Base-by-base conservation (phyloP, 2,888 invertebrate species). In the Epinotia nisella region DNA sequence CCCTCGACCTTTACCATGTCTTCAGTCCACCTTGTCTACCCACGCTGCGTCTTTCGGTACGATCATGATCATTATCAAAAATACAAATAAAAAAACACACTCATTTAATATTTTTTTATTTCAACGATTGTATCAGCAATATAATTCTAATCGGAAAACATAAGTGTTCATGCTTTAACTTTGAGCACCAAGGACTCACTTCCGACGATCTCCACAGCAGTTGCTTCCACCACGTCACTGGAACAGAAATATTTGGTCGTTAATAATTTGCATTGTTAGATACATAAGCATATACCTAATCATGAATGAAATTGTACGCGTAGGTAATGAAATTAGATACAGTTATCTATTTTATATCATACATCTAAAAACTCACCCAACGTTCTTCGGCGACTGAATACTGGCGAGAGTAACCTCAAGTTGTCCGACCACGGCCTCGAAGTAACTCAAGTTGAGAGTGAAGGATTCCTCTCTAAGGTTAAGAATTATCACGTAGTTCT, bases 391-490 rank as follows among this genome's bases (percentile, higher is more conserved):
- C 0, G 95, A 95, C 55, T 91, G 86, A 1, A 94, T 82, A 75
- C 94, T 94, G 13, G 91, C 85, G 10, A 94, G 85, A 29, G 94
- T 87, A 3, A 95, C 92, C 67, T 90, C 85, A 24, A 95, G 79
- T 62, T 88, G 79, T 1, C 88, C 85, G 3, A 84, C 81, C 1
- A 94, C 88, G 67, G 94, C 90, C 70, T 93, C 92, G 55, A 95
- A 94, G 74, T 91, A 90, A 9, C 87, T 90, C 62, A 96, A 85
- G 86, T 95, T 93, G 24, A 96, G 88, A 3, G 84, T 85, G 81
- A 95, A 92, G 0, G 88, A 78, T 21, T 85, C 77, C 15, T 90
- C 81, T 60, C 94, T 94, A 49, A 95, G 92, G 91, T 96, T 96
- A 15, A 95, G 86, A 0, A 95, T 81, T 3, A 95, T 90, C 4